phyloP scores from a whole-genome alignment of 2,888 invertebrate species.

The Ectropis crepuscularia region DNA sequence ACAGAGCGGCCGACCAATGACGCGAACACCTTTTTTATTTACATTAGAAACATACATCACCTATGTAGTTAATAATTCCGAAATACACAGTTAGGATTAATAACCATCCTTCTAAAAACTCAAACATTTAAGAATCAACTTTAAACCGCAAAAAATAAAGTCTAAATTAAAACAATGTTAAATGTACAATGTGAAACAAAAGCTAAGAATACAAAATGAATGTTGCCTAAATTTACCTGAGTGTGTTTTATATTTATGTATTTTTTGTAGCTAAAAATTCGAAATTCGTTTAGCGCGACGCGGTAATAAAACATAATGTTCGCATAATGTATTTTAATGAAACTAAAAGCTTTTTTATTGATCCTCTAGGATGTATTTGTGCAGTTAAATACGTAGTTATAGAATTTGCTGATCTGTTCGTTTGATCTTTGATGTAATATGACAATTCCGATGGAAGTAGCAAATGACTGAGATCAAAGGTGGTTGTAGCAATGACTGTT shows the following conservation, averaged over 20 bases:
- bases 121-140: slow-evolving; percentile 14
- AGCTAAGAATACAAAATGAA: slow-evolving; percentile 61
- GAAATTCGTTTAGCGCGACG: slow-evolving; percentile 31
- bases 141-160: slow-evolving; percentile 13
- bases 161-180: slow-evolving; percentile 4
- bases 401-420: slow-evolving; percentile 26
- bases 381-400: slow-evolving; percentile 32
- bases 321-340: slow-evolving; percentile 30
- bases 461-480: slow-evolving; percentile 39
- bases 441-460: slow-evolving; percentile 36
- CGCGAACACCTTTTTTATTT: slow-evolving; percentile 51
- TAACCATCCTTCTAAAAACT: slow-evolving; percentile 21
- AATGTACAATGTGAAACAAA: slow-evolving; percentile 31
- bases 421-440: slow-evolving; percentile 42
- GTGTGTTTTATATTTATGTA: slow-evolving; percentile 61
- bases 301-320: slow-evolving; percentile 31
- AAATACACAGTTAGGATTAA: slow-evolving; percentile 23
- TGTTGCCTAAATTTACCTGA: slow-evolving; percentile 67
- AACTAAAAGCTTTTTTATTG: slow-evolving; percentile 44
- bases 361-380: slow-evolving; percentile 30
- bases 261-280: slow-evolving; percentile 29
- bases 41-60: slow-evolving; percentile 59
- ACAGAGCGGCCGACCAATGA: slow-evolving; percentile 45
- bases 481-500: slow-evolving; percentile 18
- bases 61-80: slow-evolving; percentile 54